Percentiles rank a stretch among this genome's conserved stretches.
phyloP scores from a whole-genome alignment of 2,888 invertebrate genomes.

The Netelia virgata region DNA sequence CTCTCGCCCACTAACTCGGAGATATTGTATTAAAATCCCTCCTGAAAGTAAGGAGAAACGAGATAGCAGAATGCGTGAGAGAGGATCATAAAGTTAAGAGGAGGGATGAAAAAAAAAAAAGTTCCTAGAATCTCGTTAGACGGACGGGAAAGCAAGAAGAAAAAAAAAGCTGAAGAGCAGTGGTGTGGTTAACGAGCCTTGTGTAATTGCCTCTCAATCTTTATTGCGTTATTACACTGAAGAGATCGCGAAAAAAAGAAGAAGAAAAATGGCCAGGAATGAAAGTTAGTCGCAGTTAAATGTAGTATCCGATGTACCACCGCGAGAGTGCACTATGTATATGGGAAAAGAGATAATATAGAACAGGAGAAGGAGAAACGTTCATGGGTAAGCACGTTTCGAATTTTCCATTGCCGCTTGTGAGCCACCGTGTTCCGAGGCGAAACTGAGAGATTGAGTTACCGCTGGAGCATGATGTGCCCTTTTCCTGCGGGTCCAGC shows the following conservation, averaged over 20 bases:
- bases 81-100: conserved; percentile 22
- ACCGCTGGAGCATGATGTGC: conserved; percentile 36
- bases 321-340: conserved; percentile 10
- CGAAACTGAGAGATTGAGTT: conserved; percentile 63
- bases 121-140: background rate
- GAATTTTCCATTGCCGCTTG: conserved; percentile 57
- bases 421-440: conserved; percentile 28
- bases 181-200: conserved; percentile 43
- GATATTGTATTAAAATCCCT: background rate
- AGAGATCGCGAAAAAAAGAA: background rate
- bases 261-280: background rate
- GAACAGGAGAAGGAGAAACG: conserved; percentile 28
- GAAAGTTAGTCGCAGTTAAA: conserved; percentile 35
- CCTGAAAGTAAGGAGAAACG: background rate
- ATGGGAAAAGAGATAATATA: conserved; percentile 35
- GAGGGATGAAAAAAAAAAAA: conserved; percentile 10
- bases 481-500: conserved; percentile 40
- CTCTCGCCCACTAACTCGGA: background rate
- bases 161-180: background rate
- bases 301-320: conserved; percentile 9
- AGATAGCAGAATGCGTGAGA: background rate
- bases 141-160: background rate
- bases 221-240: conserved; percentile 44
- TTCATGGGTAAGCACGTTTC: conserved; percentile 53
- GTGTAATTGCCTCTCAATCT: conserved; percentile 51